These are phyloP conservation scores for Aurelia sp. DNA, from an alignment of 30 jellyfish, hydroid and myxozoan genomes.

Conservation along the genomic window DNA sequence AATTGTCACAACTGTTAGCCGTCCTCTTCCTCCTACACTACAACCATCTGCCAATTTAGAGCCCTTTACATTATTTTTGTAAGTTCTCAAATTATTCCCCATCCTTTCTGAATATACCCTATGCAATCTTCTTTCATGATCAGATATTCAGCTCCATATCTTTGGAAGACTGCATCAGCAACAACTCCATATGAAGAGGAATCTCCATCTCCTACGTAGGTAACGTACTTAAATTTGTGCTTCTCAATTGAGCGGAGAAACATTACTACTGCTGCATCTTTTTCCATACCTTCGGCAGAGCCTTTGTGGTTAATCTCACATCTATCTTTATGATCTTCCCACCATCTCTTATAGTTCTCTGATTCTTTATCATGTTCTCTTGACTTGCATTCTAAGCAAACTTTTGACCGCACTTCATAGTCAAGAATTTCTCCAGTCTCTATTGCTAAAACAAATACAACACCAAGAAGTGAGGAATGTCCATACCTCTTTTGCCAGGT, in stretches of 20 bases:
- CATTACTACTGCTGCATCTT: neutral
- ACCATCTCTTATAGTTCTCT: slow-evolving; percentile 11
- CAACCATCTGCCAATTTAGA: slow-evolving; percentile 11
- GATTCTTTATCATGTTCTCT: neutral
- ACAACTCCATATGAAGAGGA: slow-evolving; percentile 11
- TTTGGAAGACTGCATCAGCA: slow-evolving; percentile 1
- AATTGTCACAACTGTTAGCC: slow-evolving; percentile 1
- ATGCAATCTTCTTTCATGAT: slow-evolving; percentile 23
- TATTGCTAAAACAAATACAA: slow-evolving; percentile 8
- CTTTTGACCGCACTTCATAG: slow-evolving; percentile 15
- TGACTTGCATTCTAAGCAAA: slow-evolving; percentile 12
- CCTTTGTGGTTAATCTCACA: slow-evolving; percentile 12
- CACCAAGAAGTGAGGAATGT: slow-evolving; percentile 8
- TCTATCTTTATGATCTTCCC: neutral
- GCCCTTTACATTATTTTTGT: neutral
- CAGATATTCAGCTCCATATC: neutral
- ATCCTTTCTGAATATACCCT: slow-evolving; percentile 35
- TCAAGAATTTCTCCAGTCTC: slow-evolving; percentile 23
- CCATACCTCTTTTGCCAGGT: slow-evolving; percentile 18
- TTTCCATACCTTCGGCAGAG: slow-evolving; percentile 3
- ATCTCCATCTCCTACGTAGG: slow-evolving; percentile 27
- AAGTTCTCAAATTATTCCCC: slow-evolving; percentile 15
- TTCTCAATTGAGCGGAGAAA: slow-evolving; percentile 17
- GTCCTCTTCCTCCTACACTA: slow-evolving; percentile 15
- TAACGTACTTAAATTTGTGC: neutral